Conservation (phyloP, 2,888 invertebrate genomes). For the Trichopria drosophilae region DNA sequence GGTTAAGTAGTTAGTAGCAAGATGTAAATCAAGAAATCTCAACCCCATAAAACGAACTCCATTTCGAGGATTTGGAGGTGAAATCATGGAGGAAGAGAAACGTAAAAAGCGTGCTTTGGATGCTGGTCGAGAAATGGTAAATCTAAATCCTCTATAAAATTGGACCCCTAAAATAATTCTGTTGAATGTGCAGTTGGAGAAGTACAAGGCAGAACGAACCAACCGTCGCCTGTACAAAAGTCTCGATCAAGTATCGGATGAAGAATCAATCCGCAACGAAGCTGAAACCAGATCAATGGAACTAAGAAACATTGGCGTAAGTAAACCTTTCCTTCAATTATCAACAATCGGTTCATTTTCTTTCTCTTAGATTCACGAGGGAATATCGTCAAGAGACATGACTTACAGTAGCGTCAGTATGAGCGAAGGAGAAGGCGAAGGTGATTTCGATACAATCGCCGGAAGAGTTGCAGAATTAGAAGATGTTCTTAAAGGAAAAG, state of each 20-base stretch:
- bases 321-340: constrained; percentile 21
- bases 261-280: constrained; percentile 46
- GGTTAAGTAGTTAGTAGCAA: too few species aligned
- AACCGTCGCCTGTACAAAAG: constrained; percentile 33
- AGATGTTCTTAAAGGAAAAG: constrained; percentile 59
- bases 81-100: constrained; percentile 47
- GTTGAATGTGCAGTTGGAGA: constrained; percentile 41
- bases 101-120: constrained; percentile 46
- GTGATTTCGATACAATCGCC: constrained; percentile 52
- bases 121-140: constrained; percentile 49
- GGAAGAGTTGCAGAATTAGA: constrained; percentile 58
- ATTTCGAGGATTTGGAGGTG: background rate
- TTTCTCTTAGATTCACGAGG: constrained; percentile 43
- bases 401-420: constrained; percentile 54
- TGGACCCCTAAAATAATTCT: background rate
- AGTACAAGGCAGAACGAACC: constrained; percentile 43
- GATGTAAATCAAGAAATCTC: too few species aligned
- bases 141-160: constrained; percentile 2
- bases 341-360: background rate
- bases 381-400: constrained; percentile 46
- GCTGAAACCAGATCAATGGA: constrained; percentile 40
- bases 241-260: constrained; percentile 45
- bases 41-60: background rate
- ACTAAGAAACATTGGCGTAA: constrained; percentile 43
- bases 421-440: constrained; percentile 56